phyloP scores from a whole-genome alignment of 2,113 vertebrate species.

The Perca flavescens region DNA sequence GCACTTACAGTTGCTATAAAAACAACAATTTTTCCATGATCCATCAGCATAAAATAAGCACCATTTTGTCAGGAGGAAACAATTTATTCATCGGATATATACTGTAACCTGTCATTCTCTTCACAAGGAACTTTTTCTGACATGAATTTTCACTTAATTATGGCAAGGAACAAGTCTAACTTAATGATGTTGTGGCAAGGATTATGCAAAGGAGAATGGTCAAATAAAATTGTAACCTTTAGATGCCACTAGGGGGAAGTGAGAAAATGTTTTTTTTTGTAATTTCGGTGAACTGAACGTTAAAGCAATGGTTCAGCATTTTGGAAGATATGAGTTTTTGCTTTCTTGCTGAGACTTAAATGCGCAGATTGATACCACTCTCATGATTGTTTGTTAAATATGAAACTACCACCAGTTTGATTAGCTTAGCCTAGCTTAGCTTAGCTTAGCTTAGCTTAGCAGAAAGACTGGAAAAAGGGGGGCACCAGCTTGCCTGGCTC shows the following conservation, averaged over 20 bases:
- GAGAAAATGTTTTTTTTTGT: neutral
- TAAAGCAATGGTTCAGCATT: neutral
- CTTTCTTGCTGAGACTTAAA: neutral
- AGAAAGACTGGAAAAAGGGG: neutral
- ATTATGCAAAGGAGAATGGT: neutral
- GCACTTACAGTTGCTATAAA: slow-evolving; percentile 58
- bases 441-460: neutral
- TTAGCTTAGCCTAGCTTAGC: neutral
- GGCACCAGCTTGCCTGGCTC: neutral
- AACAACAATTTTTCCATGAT: slow-evolving; percentile 52
- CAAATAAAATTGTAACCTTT: no score
- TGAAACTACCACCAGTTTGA: neutral
- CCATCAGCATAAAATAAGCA: slow-evolving; percentile 39
- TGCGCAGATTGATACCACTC: neutral
- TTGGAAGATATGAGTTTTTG: neutral
- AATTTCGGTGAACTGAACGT: neutral
- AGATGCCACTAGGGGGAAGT: neutral
- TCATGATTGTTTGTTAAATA: neutral
- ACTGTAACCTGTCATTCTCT: neutral
- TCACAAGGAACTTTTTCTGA: neutral
- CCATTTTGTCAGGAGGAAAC: slow-evolving; percentile 53
- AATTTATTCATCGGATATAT: slow-evolving; percentile 35
- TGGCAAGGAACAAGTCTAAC: slow-evolving; percentile 7
- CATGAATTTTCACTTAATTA: neutral
- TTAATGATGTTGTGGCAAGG: neutral